Evolutionary conservation across 2,888 invertebrate genomes (phyloP).

Genomic region (Plagodis dolabraria): DNA sequence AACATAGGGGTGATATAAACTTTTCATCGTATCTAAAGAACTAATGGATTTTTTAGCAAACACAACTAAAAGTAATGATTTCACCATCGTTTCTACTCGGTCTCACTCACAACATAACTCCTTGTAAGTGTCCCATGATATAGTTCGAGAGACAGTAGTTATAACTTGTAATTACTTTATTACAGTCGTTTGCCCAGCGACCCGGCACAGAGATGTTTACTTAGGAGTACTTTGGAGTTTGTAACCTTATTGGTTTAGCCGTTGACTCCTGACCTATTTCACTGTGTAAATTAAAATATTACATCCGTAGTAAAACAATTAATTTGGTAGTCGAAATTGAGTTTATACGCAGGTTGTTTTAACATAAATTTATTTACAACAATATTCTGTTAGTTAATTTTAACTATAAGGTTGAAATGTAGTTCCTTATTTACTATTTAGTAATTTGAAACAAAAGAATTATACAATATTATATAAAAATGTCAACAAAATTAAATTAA

Average conservation of each 20-base stretch:
- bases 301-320: too few relatives aligned
- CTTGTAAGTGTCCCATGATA: slow-evolving; percentile 2
- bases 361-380: too few relatives aligned
- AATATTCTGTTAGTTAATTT: too few relatives aligned
- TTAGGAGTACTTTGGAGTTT: slow-evolving; percentile 23
- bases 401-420: too few relatives aligned
- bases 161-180: slow-evolving; percentile 32
- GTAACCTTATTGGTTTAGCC: slow-evolving; percentile 22
- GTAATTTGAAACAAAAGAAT: too few relatives aligned
- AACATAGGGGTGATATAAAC: too few relatives aligned
- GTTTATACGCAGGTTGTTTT: too few relatives aligned
- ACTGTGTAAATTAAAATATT: neutral
- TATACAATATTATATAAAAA: too few relatives aligned
- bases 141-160: slow-evolving; percentile 27
- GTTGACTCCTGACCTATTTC: slow-evolving; percentile 17
- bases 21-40: too few relatives aligned
- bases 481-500: too few relatives aligned
- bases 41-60: neutral
- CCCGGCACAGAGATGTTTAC: slow-evolving; percentile 28
- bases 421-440: too few relatives aligned
- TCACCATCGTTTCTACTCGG: neutral
- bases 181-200: slow-evolving; percentile 24
- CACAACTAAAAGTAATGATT: neutral
- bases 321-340: too few relatives aligned
- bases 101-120: slow-evolving; percentile 4